Evolutionary conservation across 2,113 vertebrate species (phyloP), one percentile per base, ranked within the genome.

Genomic region (Pycnonotus jocosus): DNA sequence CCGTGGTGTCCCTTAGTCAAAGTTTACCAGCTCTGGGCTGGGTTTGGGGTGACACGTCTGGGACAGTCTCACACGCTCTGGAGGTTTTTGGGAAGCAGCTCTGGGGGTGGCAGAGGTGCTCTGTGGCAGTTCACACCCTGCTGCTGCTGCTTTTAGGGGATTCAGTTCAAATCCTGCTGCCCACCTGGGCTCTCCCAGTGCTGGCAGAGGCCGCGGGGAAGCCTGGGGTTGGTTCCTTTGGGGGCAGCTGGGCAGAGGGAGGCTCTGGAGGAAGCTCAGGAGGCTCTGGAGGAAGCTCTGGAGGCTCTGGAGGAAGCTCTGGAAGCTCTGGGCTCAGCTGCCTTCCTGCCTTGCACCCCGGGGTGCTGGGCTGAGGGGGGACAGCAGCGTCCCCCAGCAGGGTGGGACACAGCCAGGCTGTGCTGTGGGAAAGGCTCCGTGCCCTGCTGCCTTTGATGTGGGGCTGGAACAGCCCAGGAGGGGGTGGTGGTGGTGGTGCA

Each of bases 71-170:
- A 7, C n/a, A 0, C 1, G 20, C 4, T 28, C 64, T 5, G 69
- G 1, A 2, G 90, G 28, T 3, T 38, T 22, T 11, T 3, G 18
- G 0, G 60, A 12, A 50, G 74, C 69, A 22, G 60, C 23, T n/a
- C 5, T 38, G 3, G 3, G 53, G 64, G 31, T 33, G 85, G 10
- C 17, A 0, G 74, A 33, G 78, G 6, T 6, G 68, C 56, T 1
- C 1, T 0, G 0, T 7, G 44, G 13, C 27, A 33, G 9, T 60
- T 51, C 71, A 5, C 60, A 9, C 27, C 0, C 1, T 0, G 5
- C 66, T 10, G 31, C 37, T 16, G 81, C 73, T 73, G 1, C 5
- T 27, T 27, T 45, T 9, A 1, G 20, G 77, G n/a, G 21, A 2
- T 60, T 38, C 4, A 0, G 17, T 14, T 70, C 37, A 20, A 50